Evolutionary conservation across 2,113 vertebrate species (phyloP), one percentile per base, ranked within the genome.

Genomic region (Protobothrops mucrosquamatus): DNA sequence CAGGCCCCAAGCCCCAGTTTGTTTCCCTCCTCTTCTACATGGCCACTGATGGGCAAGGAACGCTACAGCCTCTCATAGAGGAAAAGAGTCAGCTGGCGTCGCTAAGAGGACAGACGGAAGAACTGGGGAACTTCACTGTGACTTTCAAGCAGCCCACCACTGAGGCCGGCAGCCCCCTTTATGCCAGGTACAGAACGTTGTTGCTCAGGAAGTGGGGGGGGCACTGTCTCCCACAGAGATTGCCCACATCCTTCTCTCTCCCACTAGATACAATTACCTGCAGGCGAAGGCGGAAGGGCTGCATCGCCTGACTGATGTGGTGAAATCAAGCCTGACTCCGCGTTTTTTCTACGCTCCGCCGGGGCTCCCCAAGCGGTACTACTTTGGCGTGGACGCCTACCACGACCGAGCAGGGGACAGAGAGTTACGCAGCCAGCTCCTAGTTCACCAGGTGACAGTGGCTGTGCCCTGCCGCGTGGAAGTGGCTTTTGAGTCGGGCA

Each of bases 11-110:
- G 95, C 97, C 96, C 48, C 97, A 98, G 2, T 97, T 99, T 91
- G 94, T 99, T 91, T 99, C 99, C 8, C 96, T 99, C 85, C 98
- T 99, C 97, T 98, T 99, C 97, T 99, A 99, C 4, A 96, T 98
- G n/a, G 99, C 99, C 26, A 98, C 98, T 1, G 98, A 99, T 2
- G 97, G 97, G 29, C 98, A 99, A 91, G 99, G 98, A 43, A 95
- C 94, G 0, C 97, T 99, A 88, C 94, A 96, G 89, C 98, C 98
- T 0, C 97, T 98, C 2, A 51, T 98, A 57, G 98, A 98, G 93
- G 97, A 98, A 0, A 94, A 91, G 46, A 54, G 93, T 1, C 98
- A 97, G 6, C 96, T 99, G 86, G 97, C 97, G 0, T 98, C 97
- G 0, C 97, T 98, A 95, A 98, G 96, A 0, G 99, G 99, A 3